Evolutionary conservation across 2,888 invertebrate species (phyloP), one percentile per base, ranked within the genome.

Genomic region (Caradrina kadenii): DNA sequence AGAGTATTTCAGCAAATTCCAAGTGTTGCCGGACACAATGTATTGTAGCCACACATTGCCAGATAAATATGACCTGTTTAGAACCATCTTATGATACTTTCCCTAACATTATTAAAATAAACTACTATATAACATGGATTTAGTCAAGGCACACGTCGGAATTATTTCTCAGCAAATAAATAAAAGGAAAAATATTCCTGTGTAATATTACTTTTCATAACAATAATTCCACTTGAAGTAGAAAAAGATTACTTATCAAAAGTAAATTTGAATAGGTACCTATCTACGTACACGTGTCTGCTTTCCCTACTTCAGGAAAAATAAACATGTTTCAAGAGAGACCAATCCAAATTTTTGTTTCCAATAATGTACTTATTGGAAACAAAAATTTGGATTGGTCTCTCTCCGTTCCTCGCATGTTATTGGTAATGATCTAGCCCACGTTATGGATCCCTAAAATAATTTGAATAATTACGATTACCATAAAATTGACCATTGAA

Each of bases 391-490:
- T n/a, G n/a, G n/a, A n/a, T n/a, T n/a, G n/a, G n/a, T n/a, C n/a
- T n/a, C n/a, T n/a, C n/a, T n/a, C n/a, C n/a, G n/a, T n/a, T n/a
- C n/a, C n/a, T n/a, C n/a, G n/a, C n/a, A n/a, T n/a, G n/a, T n/a
- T n/a, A n/a, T 26, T 26, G 26, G 26, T 79, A 19, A 17, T 60
- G 39, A 49, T 61, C 21, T 80, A 87, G 89, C 87, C 80, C 88
- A 89, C 79, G 83, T 83, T 84, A 79, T 1, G 11, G 58, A 83
- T 83, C 83, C 84, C 68, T 69, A 61, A 19, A 17, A 48, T 59
- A 61, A 81, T 79, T 70, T 72, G 6, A 50, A 54, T 61, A 58
- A 81, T 79, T 80, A 63, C 21, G 19, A 66, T 73, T 69, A 67
- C 8, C 64, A 72, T 60, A 58, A 78, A 78, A 75, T 73, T 61